Conservation (phyloP, 2,113 vertebrate species). For the Perca fluviatilis region DNA sequence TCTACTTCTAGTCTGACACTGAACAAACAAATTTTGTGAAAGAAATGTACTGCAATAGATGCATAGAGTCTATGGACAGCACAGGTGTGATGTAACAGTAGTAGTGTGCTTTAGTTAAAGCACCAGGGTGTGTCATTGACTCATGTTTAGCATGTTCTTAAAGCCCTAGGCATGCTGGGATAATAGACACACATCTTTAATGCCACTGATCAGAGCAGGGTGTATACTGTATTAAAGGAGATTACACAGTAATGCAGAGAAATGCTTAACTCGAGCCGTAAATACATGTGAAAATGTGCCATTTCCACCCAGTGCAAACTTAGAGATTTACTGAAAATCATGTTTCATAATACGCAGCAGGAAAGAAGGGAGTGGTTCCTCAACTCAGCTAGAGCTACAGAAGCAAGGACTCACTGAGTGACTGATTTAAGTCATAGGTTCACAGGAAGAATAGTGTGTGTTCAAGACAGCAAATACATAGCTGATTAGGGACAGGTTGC, state of each 20-base stretch:
- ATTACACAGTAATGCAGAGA: conserved; percentile 61
- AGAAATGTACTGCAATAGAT: neutral
- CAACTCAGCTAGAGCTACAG: neutral
- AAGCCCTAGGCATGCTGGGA: conserved; percentile 28
- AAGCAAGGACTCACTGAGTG: neutral
- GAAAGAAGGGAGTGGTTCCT: neutral
- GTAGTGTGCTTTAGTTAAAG: neutral
- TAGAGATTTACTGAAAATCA: conserved; percentile 35
- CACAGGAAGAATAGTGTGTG: too few relatives aligned
- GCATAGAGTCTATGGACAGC: neutral
- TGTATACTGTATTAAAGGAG: conserved; percentile 46
- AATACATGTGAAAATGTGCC: conserved; percentile 43
- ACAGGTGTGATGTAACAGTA: neutral
- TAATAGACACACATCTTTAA: conserved; percentile 45
- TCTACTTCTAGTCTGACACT: neutral
- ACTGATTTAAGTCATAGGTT: too few relatives aligned
- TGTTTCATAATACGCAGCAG: conserved; percentile 27
- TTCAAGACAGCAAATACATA: too few relatives aligned
- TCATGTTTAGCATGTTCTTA: conserved; percentile 28
- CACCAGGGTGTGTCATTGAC: neutral
- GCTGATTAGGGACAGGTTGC: too few relatives aligned
- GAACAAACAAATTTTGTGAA: neutral
- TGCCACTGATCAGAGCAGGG: conserved; percentile 35
- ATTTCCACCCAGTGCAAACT: conserved; percentile 38
- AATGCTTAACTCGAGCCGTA: conserved; percentile 40